These are phyloP conservation scores for Lordiphosa clarofinis DNA, from an alignment of 1,140 invertebrate genomes.

Conservation along the genomic window DNA sequence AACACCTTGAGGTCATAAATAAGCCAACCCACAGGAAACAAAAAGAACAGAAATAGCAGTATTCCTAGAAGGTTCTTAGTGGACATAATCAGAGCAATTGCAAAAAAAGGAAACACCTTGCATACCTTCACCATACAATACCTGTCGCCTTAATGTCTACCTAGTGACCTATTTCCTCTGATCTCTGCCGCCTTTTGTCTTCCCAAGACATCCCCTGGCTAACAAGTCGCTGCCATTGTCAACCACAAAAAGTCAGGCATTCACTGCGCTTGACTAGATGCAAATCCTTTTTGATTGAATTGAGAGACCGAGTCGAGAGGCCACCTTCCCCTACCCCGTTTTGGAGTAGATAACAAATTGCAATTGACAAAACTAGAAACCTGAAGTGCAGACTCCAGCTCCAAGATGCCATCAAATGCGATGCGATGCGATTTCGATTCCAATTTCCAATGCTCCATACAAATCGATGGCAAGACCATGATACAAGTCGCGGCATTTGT, in stretches of 20 bases:
- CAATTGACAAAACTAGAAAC: constrained; percentile 70
- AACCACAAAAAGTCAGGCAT: constrained; percentile 38
- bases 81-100: constrained; percentile 64
- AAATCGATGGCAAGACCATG: constrained; percentile 67
- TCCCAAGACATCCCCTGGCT: constrained; percentile 19
- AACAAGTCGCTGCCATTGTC: constrained; percentile 3
- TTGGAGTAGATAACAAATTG: constrained; percentile 74
- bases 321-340: constrained; percentile 23
- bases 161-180: constrained; percentile 55
- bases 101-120: constrained; percentile 49
- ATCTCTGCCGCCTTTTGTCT: constrained; percentile 53
- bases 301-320: constrained; percentile 25
- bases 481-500: constrained; percentile 74
- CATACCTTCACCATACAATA: constrained; percentile 40
- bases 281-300: constrained; percentile 34
- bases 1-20: constrained; percentile 70
- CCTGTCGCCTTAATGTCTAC: constrained; percentile 69
- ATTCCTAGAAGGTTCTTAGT: constrained; percentile 17
- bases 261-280: constrained; percentile 21
- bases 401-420: constrained; percentile 18
- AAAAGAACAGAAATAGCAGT: constrained; percentile 15
- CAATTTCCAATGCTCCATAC: constrained; percentile 47
- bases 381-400: constrained; percentile 18
- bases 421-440: constrained; percentile 33
- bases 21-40: constrained; percentile 17